These are phyloP conservation scores for Sebastolobus altivelis DNA, from an alignment of 2,797 vertebrate species.

Conservation along the genomic window DNA sequence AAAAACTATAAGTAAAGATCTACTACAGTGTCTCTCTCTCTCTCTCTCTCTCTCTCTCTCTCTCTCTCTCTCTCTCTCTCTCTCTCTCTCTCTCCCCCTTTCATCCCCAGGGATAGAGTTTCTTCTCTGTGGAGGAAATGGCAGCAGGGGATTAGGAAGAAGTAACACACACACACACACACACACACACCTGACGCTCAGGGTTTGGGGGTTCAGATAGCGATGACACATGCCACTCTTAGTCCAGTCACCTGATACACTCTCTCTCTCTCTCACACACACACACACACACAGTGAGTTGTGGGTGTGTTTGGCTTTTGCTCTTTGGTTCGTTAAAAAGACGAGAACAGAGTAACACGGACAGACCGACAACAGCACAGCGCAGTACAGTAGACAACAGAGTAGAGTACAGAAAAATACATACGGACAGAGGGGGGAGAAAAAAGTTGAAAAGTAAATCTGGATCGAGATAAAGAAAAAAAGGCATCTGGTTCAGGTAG, in stretches of 20 bases:
- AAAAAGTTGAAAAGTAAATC: not conserved
- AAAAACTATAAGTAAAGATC: not conserved
- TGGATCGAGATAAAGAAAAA: constrained; percentile 17
- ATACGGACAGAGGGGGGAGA: not conserved
- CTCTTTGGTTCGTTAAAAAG: constrained; percentile 51
- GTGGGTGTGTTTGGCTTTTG: constrained; percentile 49
- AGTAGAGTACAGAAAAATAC: not conserved
- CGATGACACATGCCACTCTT: constrained; percentile 77
- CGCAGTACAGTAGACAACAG: not conserved
- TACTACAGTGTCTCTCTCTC: not conserved
- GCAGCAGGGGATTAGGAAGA: constrained; percentile 73
- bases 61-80: not conserved
- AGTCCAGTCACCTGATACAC: constrained; percentile 68
- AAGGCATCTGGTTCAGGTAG: constrained; percentile 58
- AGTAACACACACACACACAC: constrained; percentile 41
- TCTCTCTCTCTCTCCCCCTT: not conserved
- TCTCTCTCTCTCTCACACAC: constrained; percentile 20
- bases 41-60: not conserved
- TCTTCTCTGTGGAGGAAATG: constrained; percentile 65
- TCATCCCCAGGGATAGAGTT: constrained; percentile 63
- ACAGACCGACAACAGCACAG: not conserved
- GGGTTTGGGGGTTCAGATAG: constrained; percentile 64
- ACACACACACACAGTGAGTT: constrained; percentile 8
- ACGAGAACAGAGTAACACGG: constrained; percentile 22
- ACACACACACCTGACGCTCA: constrained; percentile 61